Conservation (phyloP, 2,888 invertebrate genomes). For the Pinctada fucata region DNA sequence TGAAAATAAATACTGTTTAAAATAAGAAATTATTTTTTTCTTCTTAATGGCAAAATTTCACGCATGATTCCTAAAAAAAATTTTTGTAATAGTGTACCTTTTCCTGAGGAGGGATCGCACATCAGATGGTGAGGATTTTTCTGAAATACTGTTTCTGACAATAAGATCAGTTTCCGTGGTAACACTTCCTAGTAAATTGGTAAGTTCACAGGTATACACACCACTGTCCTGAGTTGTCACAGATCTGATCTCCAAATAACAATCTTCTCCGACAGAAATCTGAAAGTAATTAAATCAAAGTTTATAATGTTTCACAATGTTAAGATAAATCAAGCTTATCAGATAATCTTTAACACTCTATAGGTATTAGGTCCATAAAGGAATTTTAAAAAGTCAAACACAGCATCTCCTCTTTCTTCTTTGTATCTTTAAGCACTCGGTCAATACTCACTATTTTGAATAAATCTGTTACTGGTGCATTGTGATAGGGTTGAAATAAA, state of each 20-base stretch:
- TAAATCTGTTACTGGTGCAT: too few species aligned
- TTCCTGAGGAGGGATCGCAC: slow-evolving; percentile 54
- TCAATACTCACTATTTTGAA: too few species aligned
- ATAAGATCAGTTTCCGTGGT: slow-evolving; percentile 59
- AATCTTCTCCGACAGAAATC: slow-evolving; percentile 58
- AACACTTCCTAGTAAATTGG: slow-evolving; percentile 56
- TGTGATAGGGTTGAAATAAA: too few species aligned
- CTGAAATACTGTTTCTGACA: slow-evolving; percentile 45
- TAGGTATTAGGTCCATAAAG: too few species aligned
- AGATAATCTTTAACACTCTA: too few species aligned
- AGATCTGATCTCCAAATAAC: slow-evolving; percentile 60
- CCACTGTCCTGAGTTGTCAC: slow-evolving; percentile 61
- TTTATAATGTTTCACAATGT: background rate
- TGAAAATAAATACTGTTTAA: too few species aligned
- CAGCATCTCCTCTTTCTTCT: too few species aligned
- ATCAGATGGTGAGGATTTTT: slow-evolving; percentile 30
- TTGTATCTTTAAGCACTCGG: too few species aligned
- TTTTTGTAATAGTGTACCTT: slow-evolving; percentile 46
- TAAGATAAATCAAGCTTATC: background rate
- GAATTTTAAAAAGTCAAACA: too few species aligned
- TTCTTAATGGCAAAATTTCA: too few species aligned
- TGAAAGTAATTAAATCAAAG: slow-evolving; percentile 32
- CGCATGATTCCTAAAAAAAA: too few species aligned
- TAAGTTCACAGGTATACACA: slow-evolving; percentile 65
- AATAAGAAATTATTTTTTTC: too few species aligned